phyloP scores from a whole-genome alignment of 2,888 invertebrate genomes.

The Xestia rhomboidea region DNA sequence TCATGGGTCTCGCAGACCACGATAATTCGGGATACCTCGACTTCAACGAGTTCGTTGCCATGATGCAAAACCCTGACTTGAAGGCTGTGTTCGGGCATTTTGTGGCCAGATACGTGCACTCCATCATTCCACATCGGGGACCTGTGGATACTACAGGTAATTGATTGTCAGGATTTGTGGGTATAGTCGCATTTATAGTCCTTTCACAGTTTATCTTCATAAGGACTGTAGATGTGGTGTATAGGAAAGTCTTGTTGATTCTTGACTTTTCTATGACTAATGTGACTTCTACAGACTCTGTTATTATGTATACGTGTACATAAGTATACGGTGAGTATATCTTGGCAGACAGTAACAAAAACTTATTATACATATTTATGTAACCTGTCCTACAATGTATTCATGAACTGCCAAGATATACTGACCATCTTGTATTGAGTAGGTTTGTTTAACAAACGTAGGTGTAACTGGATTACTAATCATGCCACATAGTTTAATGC shows the following conservation, averaged over 20 bases:
- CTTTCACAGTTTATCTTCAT: background rate
- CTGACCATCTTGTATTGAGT: constrained; percentile 16
- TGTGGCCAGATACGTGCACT: constrained; percentile 91
- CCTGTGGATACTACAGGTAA: constrained; percentile 88
- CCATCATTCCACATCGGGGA: constrained; percentile 90
- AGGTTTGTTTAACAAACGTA: constrained; percentile 14
- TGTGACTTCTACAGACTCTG: constrained; percentile 15
- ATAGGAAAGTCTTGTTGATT: background rate
- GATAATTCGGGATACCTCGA: constrained; percentile 92
- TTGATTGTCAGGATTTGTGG: constrained; percentile 9
- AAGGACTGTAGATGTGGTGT: background rate
- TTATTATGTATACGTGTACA: background rate
- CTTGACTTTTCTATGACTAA: background rate
- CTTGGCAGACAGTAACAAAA: constrained; percentile 17
- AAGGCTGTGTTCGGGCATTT: constrained; percentile 92
- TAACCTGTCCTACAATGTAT: background rate
- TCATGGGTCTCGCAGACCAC: constrained; percentile 92
- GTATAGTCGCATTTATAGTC: background rate
- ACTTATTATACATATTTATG: background rate
- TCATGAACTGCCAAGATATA: constrained; percentile 34
- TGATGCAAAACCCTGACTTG: constrained; percentile 92
- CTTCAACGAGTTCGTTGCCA: constrained; percentile 93
- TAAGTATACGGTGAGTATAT: constrained; percentile 1
- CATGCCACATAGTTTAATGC: constrained; percentile 6
- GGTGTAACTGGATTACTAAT: constrained; percentile 43